A percentile compares a stretch with the other conserved stretches of the same genome.
phyloP scores from a whole-genome alignment of 2,113 vertebrate species.

The Mus pahari region DNA sequence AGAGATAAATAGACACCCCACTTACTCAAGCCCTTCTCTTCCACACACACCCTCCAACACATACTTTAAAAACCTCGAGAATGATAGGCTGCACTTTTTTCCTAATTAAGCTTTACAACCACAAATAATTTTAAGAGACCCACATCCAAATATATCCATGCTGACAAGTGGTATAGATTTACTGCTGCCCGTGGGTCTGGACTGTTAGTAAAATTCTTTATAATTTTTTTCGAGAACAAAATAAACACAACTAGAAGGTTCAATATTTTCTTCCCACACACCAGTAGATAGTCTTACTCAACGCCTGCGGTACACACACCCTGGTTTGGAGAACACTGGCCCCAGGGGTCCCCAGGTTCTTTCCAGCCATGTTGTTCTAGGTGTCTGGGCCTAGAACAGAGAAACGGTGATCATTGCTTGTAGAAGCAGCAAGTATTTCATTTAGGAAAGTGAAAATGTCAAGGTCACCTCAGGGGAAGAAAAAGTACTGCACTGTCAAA shows the following conservation, averaged over 20 bases:
- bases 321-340: background rate
- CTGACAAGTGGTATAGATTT: conserved; percentile 43
- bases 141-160: background rate
- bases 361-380: background rate
- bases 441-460: background rate
- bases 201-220: background rate
- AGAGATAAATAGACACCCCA: background rate
- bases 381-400: background rate
- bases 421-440: background rate
- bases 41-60: background rate
- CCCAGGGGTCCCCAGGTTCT: background rate
- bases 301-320: background rate
- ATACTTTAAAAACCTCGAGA: conserved; percentile 9
- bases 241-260: conserved; percentile 30
- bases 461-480: background rate
- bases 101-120: background rate
- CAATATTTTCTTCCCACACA: conserved; percentile 32
- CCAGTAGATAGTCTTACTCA: background rate
- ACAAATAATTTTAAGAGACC: conserved; percentile 28
- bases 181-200: background rate
- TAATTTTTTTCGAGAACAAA: conserved; percentile 40
- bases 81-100: background rate
- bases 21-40: background rate
- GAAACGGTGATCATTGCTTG: background rate
- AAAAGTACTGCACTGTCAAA: background rate